These are phyloP conservation scores for Hemiprocne comata DNA, from an alignment of 2,113 vertebrate species.

Conservation along the genomic window DNA sequence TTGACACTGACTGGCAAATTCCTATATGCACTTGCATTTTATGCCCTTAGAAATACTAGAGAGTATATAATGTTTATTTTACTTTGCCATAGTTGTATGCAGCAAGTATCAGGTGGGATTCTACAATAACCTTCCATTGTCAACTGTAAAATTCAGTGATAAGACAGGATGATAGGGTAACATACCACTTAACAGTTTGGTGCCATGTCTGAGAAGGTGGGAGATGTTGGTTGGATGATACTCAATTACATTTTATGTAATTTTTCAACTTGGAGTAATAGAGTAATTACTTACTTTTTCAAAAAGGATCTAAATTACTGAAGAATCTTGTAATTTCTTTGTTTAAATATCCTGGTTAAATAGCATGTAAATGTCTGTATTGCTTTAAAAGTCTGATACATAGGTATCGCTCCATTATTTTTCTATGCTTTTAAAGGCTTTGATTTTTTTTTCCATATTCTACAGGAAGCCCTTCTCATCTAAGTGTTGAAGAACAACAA, in stretches of 20 bases:
- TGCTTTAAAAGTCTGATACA: not conserved
- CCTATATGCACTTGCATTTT: not conserved
- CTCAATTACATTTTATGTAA: not conserved
- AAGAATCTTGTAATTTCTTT: not conserved
- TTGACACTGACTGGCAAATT: not conserved
- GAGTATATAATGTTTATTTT: not conserved
- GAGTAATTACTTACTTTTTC: not conserved
- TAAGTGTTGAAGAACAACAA: constrained; percentile 90
- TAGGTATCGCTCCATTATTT: not conserved
- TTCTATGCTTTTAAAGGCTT: not conserved
- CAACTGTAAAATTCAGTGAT: not conserved
- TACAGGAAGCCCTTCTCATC: constrained; percentile 90
- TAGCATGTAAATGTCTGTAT: not conserved
- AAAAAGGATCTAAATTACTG: not conserved
- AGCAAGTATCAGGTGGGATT: not conserved
- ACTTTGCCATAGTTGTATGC: not conserved
- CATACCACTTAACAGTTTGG: not conserved
- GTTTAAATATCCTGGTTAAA: not conserved
- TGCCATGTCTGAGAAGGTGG: not conserved
- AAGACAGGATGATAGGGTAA: not conserved
- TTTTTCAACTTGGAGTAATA: not conserved
- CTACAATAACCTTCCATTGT: not conserved
- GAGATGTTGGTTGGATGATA: not conserved
- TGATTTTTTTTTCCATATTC: not conserved
- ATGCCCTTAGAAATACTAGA: not conserved